Evolutionary conservation across 2,888 invertebrate species (phyloP), one percentile per base, ranked within the genome.

Genomic region (Epinotia demarniana): DNA sequence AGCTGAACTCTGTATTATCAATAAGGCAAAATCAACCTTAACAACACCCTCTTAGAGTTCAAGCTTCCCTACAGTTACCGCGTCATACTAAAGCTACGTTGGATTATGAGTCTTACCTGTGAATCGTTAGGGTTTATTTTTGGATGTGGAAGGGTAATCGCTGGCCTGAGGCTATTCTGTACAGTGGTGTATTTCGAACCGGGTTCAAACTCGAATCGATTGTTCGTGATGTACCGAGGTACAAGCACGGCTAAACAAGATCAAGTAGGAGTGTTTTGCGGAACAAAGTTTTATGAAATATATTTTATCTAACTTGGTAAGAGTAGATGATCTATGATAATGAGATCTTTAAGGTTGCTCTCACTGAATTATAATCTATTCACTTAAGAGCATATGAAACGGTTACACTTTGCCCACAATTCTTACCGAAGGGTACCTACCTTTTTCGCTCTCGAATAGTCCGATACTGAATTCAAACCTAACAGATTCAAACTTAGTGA

Each of bases 131-230:
- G 75, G 71, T 75, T 19, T n/a, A 11, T 16, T 71, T 61, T 66
- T 43, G 43, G 11, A 1, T 66, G 70, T 19, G 19, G 6, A 4
- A 8, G 6, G 12, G 3, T 23, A 16, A 39, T 58, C 80, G 86
- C 78, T 80, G 83, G 61, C 72, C 72, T 43, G 27, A 72, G 75
- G 78, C 77, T 75, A 69, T 79, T 86, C 85, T 86, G 11, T 79
- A 12, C 6, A 39, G 39, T 82, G 79, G 74, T 49, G 66, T 67
- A 67, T 73, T 73, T 70, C 58, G 49, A 67, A 66, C 66, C 61
- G 61, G 71, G 75, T 67, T 75, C 27, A 75, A 75, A 75, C 75
- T 75, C 55, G 66, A 18, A 46, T 13, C 71, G 61, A 75, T 75
- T 75, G 75, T 75, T 67, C 53, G 60, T 62, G 73, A 68, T 68